phyloP scores from a whole-genome alignment of 2,113 vertebrate genomes.

The Dasyurus viverrinus region DNA sequence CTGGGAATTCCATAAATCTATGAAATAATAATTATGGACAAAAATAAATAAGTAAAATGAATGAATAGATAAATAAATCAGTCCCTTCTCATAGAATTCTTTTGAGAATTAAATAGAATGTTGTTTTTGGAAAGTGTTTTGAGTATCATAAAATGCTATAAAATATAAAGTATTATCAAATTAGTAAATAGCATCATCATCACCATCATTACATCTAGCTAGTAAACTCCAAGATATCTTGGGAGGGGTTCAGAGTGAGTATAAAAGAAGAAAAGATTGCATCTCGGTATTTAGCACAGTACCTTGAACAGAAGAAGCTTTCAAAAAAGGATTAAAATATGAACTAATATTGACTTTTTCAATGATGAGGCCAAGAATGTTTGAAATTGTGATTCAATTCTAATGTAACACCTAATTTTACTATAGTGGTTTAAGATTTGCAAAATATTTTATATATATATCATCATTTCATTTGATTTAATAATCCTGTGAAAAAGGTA shows the following conservation, averaged over 20 bases:
- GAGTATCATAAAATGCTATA: background rate
- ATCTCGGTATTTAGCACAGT: background rate
- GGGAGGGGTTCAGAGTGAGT: background rate
- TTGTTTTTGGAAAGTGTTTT: slow-evolving; percentile 10
- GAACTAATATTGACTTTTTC: background rate
- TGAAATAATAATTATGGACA: background rate
- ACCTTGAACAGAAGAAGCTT: background rate
- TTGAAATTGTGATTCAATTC: background rate
- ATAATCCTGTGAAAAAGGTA: background rate
- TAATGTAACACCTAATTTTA: background rate
- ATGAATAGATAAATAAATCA: background rate
- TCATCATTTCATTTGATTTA: background rate
- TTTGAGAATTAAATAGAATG: background rate
- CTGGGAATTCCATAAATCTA: background rate
- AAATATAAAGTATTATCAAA: background rate
- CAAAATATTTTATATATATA: background rate
- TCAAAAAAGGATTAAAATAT: background rate
- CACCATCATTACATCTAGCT: background rate
- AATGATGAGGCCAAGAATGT: background rate
- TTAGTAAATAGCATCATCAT: background rate
- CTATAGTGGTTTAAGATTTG: background rate
- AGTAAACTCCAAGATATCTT: too few relatives aligned
- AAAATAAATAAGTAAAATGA: background rate
- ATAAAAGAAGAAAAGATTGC: background rate
- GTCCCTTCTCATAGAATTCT: too few relatives aligned